Evolutionary conservation across 2,113 vertebrate genomes (phyloP).

Genomic region (Diadophis punctatus): DNA sequence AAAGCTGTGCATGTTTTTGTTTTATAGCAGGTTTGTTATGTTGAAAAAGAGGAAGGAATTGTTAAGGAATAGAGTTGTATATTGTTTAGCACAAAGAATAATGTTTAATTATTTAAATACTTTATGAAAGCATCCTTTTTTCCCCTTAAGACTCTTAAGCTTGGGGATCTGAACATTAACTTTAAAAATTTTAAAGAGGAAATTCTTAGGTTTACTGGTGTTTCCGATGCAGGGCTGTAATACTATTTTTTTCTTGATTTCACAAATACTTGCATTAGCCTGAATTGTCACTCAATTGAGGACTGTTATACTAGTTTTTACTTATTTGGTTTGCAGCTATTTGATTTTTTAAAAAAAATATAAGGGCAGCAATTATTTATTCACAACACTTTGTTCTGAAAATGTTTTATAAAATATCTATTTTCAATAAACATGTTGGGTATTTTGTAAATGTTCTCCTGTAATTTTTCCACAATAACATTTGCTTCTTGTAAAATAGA

Average conservation of each 20-base stretch:
- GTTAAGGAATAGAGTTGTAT: constrained; percentile 43
- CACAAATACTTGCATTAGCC: constrained; percentile 50
- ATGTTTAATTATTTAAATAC: constrained; percentile 58
- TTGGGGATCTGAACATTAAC: constrained; percentile 39
- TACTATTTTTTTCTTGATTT: constrained; percentile 15
- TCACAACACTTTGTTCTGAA: constrained; percentile 65
- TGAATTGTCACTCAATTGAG: constrained; percentile 56
- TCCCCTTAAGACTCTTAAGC: constrained; percentile 12
- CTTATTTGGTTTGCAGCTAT: constrained; percentile 64
- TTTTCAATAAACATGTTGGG: constrained; percentile 72
- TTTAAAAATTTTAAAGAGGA: constrained; percentile 41
- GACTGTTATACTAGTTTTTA: constrained; percentile 61
- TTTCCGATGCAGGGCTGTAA: constrained; percentile 58
- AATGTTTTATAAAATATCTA: constrained; percentile 60
- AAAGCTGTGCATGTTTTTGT: constrained; percentile 41
- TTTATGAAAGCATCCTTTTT: constrained; percentile 62
- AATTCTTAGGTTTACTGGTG: constrained; percentile 50
- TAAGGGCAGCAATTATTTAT: constrained; percentile 66
- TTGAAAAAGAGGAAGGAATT: constrained; percentile 33
- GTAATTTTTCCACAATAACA: not conserved
- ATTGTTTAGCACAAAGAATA: constrained; percentile 52
- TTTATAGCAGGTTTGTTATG: constrained; percentile 62
- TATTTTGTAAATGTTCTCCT: constrained; percentile 36
- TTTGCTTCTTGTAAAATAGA: constrained; percentile 36
- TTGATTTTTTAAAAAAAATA: constrained; percentile 49